Conservation (phyloP, 2,113 vertebrate genomes). For the Pygoscelis adeliae region DNA sequence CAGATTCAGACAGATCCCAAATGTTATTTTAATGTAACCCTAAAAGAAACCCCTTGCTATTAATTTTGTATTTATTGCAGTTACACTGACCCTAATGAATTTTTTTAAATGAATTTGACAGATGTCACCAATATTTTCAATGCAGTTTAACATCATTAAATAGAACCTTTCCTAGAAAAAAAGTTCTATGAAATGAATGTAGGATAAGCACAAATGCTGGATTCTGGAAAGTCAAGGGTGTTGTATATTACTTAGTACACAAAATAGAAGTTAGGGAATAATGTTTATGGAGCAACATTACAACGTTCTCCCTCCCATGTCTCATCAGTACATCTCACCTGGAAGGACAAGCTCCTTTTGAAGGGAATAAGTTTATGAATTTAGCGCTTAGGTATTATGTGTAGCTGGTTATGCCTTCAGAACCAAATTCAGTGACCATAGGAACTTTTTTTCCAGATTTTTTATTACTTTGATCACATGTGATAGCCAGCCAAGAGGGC, state of each 20-base stretch:
- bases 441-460: background rate
- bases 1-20: constrained; percentile 29
- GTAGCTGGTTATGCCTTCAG: background rate
- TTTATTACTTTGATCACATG: background rate
- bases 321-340: background rate
- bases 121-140: constrained; percentile 61
- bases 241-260: background rate
- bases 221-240: background rate
- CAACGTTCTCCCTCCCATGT: background rate
- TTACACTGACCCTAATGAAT: constrained; percentile 42
- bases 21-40: constrained; percentile 49
- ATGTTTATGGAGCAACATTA: background rate
- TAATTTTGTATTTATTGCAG: constrained; percentile 59
- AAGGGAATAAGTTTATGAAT: background rate
- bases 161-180: constrained; percentile 9
- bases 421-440: background rate
- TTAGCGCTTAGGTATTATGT: background rate
- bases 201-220: background rate
- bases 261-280: background rate
- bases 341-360: background rate
- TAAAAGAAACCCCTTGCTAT: constrained; percentile 18
- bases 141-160: constrained; percentile 23
- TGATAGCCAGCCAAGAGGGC: background rate
- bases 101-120: constrained; percentile 39
- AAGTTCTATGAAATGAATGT: background rate